phyloP scores from a whole-genome alignment of 2,797 vertebrate species.

The Brachyrhaphis roseni region DNA sequence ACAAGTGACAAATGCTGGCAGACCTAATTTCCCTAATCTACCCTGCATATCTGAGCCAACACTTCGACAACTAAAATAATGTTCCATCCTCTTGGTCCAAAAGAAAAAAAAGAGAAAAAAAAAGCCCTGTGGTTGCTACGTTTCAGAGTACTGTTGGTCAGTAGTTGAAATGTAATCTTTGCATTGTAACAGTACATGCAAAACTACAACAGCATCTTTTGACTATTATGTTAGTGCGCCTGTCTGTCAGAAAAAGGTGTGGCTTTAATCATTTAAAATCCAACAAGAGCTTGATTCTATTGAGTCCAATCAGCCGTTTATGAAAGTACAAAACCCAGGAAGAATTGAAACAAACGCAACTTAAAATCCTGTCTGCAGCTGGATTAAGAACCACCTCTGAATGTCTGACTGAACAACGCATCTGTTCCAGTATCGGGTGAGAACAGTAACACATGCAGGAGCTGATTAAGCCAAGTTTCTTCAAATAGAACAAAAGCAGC shows the following conservation, averaged over 20 bases:
- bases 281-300: too few relatives aligned
- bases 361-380: neutral
- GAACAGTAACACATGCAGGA: neutral
- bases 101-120: neutral
- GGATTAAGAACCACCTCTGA: neutral
- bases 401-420: neutral
- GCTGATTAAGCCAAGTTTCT: neutral
- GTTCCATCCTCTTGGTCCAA: neutral
- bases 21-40: neutral
- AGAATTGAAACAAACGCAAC: neutral
- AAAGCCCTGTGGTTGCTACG: neutral
- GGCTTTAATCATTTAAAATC: neutral
- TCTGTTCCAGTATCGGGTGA: neutral
- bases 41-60: neutral
- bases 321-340: neutral
- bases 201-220: neutral
- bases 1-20: neutral
- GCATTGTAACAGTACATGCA: neutral
- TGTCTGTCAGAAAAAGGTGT: neutral
- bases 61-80: neutral
- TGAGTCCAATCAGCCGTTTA: neutral
- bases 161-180: neutral
- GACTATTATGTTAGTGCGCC: neutral
- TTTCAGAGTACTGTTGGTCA: neutral
- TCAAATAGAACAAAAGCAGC: neutral